These are phyloP conservation scores for Muschampia plurimacula DNA, from an alignment of 2,888 invertebrate genomes.

Conservation along the genomic window DNA sequence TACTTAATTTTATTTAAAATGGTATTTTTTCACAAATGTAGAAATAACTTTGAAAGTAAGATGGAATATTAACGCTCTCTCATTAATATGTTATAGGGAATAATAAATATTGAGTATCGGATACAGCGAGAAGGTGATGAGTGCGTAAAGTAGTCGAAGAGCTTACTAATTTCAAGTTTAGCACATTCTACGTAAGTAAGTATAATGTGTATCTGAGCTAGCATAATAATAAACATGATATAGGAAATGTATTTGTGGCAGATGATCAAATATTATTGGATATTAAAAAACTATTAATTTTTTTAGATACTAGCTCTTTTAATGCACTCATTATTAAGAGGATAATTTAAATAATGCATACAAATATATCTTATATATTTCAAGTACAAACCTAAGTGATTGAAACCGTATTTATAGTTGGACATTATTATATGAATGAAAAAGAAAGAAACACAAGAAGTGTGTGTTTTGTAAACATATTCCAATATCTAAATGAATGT, in stretches of 20 bases:
- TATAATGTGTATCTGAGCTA: no score
- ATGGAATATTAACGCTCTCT: slow-evolving; percentile 63
- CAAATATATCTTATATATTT: no score
- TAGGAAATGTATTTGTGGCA: not conserved
- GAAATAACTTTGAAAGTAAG: slow-evolving; percentile 53
- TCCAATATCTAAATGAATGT: not conserved
- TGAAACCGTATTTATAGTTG: no score
- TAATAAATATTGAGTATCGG: slow-evolving; percentile 63
- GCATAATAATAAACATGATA: not conserved
- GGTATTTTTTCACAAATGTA: slow-evolving; percentile 44
- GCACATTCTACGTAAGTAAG: not conserved
- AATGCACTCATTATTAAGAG: not conserved
- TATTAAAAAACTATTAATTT: no score
- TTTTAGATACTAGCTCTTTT: not conserved
- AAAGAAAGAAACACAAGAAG: no score
- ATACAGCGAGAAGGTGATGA: slow-evolving; percentile 15
- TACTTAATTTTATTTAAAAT: slow-evolving; percentile 3
- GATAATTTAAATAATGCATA: no score
- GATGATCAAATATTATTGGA: not conserved
- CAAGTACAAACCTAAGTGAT: no score
- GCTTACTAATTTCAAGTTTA: not conserved
- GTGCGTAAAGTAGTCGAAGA: slow-evolving; percentile 43
- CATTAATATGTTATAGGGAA: slow-evolving; percentile 63
- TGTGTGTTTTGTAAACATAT: no score
- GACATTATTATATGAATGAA: no score